Evolutionary conservation across 2,888 invertebrate species (phyloP).

Genomic region (Papilio demoleus): DNA sequence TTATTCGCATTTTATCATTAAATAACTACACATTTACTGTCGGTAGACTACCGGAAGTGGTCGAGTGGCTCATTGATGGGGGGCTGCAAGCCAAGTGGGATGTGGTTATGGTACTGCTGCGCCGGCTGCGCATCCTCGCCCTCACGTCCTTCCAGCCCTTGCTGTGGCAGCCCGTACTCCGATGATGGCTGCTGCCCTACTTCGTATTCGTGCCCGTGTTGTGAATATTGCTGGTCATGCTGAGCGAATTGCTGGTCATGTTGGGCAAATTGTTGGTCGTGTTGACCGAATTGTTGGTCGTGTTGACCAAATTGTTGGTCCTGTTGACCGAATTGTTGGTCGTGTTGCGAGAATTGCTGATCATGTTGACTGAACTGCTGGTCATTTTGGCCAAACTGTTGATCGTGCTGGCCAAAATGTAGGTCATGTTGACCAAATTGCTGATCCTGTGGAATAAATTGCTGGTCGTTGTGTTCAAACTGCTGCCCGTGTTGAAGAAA

Average conservation of each 20-base stretch:
- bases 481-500: constrained; percentile 48
- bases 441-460: constrained; percentile 47
- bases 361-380: constrained; percentile 45
- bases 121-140: constrained; percentile 53
- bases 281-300: constrained; percentile 50
- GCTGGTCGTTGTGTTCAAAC: constrained; percentile 42
- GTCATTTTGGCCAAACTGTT: constrained; percentile 41
- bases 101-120: constrained; percentile 73
- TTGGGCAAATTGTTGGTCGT: constrained; percentile 47
- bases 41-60: constrained; percentile 65
- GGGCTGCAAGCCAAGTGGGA: constrained; percentile 74
- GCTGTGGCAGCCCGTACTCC: constrained; percentile 68
- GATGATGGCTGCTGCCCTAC: constrained; percentile 48
- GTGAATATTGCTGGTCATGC: constrained; percentile 44
- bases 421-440: constrained; percentile 47
- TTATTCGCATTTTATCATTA: no score
- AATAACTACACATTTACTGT: no score
- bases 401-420: constrained; percentile 45
- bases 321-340: constrained; percentile 46
- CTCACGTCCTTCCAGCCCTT: constrained; percentile 71
- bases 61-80: constrained; percentile 76
- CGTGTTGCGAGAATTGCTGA: constrained; percentile 45
- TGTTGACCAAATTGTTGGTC: constrained; percentile 48
- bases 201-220: constrained; percentile 51
- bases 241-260: constrained; percentile 48